phyloP scores from a whole-genome alignment of 2,888 invertebrate genomes.

The Copidosoma aretas region DNA sequence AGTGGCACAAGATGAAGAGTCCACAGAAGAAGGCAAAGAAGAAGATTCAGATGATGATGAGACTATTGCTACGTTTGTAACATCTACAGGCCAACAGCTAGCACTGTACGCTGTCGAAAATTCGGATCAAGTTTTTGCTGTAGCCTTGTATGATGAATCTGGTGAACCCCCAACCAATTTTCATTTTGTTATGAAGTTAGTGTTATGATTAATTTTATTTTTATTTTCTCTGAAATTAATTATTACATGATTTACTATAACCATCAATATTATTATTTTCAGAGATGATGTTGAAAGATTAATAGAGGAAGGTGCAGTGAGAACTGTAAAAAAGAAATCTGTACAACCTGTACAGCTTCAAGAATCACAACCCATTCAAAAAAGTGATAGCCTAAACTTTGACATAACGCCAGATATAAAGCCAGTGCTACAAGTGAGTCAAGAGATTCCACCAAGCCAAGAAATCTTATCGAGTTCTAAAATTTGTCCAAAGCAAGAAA shows the following conservation, averaged over 20 bases:
- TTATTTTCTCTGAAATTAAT: conserved; percentile 1
- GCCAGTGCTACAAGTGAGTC: not conserved
- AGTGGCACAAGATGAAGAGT: not conserved
- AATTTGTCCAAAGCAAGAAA: no score
- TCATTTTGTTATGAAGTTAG: conserved; percentile 59
- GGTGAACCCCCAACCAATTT: conserved; percentile 59
- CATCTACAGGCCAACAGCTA: conserved; percentile 58
- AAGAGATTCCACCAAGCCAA: not conserved
- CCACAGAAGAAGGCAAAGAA: conserved; percentile 39
- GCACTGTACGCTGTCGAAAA: conserved; percentile 60
- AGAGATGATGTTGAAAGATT: conserved; percentile 59
- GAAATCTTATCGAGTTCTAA: not conserved
- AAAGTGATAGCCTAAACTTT: conserved; percentile 32
- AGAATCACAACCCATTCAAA: conserved; percentile 3
- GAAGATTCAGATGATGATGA: conserved; percentile 54
- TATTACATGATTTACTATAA: not conserved
- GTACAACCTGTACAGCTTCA: conserved; percentile 15
- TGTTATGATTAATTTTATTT: not conserved
- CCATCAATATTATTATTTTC: conserved; percentile 25
- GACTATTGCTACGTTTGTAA: conserved; percentile 60
- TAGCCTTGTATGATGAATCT: conserved; percentile 59
- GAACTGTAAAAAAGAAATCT: conserved; percentile 53
- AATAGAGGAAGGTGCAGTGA: conserved; percentile 60
- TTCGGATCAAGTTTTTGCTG: conserved; percentile 60
- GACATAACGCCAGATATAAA: conserved; percentile 11